Evolutionary conservation across 2,888 invertebrate genomes (phyloP), one percentile per base, ranked within the genome.

Genomic region (Tachystola acroxantha): DNA sequence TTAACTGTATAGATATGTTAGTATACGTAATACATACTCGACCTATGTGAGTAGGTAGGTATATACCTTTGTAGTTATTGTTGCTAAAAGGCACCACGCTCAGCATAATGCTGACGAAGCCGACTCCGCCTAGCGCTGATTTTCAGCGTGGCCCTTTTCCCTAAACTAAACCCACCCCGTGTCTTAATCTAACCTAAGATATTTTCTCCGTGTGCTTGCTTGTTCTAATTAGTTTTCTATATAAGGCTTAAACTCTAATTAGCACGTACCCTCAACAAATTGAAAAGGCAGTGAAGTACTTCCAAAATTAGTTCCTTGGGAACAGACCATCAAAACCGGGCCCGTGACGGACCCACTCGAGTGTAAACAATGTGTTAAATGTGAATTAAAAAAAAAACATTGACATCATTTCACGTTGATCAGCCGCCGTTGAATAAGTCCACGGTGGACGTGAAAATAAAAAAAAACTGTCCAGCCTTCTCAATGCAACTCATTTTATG

Each of bases 401-500:
- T 79, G 78, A 80, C 84, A 82, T 82, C 78, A 81, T 84, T 82
- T 76, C 82, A 82, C 82, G 79, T 81, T 64, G 75, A 84, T 84
- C 80, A 78, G 53, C 48, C 37, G 45, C 54, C 63, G 54, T 53
- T 50, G 54, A 61, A 61, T 56, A 62, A 61, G 53, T 46, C 37
- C 46, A 45, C 48, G 41, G 57, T 50, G 53, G 40, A 50, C 54
- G 45, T 45, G 46, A 46, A 55, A 47, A 44, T 39, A 45, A 51
- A 57, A 72, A 74, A 77, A 73, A 68, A 53, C 42, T 42, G 34
- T 46, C 46, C 54, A 46, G 47, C 53, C 55, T 64, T 58, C 73
- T 82, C 70, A 84, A 82, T 84, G 80, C 79, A 64, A 82, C 77
- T 82, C 79, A 73, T 81, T 85, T 85, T 84, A 85, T 86, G 85